Evolutionary conservation across 2,797 vertebrate species (phyloP), one percentile per base, ranked within the genome.

Genomic region (Tenualosa ilisha): DNA sequence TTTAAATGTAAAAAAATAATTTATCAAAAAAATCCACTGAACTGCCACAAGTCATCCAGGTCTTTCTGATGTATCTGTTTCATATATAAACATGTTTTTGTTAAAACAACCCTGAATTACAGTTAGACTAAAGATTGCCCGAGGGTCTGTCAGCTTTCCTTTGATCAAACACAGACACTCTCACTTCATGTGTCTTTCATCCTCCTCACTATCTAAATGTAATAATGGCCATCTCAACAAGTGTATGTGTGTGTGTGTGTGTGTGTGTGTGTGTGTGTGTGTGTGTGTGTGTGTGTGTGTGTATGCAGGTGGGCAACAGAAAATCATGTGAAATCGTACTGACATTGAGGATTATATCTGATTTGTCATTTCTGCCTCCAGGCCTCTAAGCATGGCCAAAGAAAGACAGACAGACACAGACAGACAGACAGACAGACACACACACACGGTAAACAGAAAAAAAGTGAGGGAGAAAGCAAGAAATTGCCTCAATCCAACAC

Each of bases 121-220:
- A 88, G 86, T 91, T 87, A 86, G 84, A 51, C 7, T 51, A 51
- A 7, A 83, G 82, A 88, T 89, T 0, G 83, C 89, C 88, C 6
- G 88, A 46, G 89, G 91, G 85, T 86, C 88, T 49, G 63, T 26
- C 24, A 89, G 83, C 90, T 90, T 54, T 84, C 84, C 91, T 93
- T 92, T 91, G 91, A 93, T 92, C 68, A 46, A 59, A 65, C 68
- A 81, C 11, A 20, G 51, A 49, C 13, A 12, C 83, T 13, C 6
- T 49, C n/a, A 11, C 22, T 85, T 88, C 87, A 87, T 63, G 84
- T 46, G 85, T 91, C 89, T 92, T 91, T 92, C 86, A 91, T 92
- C 89, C 88, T 72, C 86, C 88, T 79, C 86, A 81, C 84, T 85
- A 86, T 91, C 90, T 92, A 89, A 92, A 91, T 91, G 89, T 82